Conservation (phyloP, 2,797 vertebrate species). For the Rhincodon typus region DNA sequence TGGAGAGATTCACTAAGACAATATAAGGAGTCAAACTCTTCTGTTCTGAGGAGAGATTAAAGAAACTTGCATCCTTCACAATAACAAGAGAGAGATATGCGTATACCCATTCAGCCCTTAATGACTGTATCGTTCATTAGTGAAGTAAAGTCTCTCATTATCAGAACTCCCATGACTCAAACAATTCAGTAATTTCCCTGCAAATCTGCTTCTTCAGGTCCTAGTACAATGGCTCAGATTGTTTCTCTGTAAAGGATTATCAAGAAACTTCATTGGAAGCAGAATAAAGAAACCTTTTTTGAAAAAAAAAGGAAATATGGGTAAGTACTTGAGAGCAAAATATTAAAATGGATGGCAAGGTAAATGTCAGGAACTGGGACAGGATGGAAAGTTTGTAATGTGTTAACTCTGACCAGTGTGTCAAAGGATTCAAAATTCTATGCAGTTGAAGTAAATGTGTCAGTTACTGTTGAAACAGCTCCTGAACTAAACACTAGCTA, state of each 20-base stretch:
- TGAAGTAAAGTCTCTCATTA: background rate
- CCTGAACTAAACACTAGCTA: background rate
- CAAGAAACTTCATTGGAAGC: background rate
- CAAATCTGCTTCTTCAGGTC: background rate
- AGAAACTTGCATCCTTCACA: background rate
- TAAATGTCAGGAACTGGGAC: background rate
- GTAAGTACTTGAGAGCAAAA: background rate
- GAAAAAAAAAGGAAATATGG: background rate
- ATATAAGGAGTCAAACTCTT: background rate
- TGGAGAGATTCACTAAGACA: background rate
- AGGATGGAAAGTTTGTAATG: background rate
- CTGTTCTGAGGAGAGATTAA: background rate
- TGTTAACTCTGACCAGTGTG: background rate
- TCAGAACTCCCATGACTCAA: background rate
- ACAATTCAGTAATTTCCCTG: background rate
- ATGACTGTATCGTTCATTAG: background rate
- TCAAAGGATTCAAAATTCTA: no score
- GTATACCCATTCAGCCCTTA: background rate
- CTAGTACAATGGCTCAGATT: background rate
- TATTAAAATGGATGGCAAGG: background rate
- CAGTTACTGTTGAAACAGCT: background rate
- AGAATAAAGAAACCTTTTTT: background rate
- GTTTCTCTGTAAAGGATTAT: background rate
- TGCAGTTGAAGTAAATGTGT: background rate
- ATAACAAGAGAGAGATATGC: background rate